A percentile compares a stretch with the other conserved stretches of the same genome.
Evolutionary conservation across 2,797 vertebrate genomes (phyloP).

Genomic region (Eulemur albifrons): DNA sequence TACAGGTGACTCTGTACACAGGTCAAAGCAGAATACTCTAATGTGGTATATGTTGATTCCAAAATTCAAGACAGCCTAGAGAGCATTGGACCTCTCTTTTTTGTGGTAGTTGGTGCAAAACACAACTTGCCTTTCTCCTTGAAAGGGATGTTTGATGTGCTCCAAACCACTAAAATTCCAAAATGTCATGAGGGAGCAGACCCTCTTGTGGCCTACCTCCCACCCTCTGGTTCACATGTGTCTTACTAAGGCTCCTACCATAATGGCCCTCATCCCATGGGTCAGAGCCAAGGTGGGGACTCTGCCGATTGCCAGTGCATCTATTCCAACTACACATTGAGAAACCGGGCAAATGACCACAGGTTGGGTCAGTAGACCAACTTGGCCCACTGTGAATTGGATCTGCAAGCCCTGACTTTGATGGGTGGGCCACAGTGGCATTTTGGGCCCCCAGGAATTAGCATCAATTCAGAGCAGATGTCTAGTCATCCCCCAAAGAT

Average conservation of each 20-base stretch:
- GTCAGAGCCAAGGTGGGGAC: neutral
- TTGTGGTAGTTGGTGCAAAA: neutral
- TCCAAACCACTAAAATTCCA: neutral
- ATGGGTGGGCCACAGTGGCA: neutral
- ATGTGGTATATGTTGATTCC: neutral
- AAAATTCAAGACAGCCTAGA: too few relatives aligned
- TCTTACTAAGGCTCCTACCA: neutral
- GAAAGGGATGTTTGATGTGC: neutral
- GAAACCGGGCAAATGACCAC: neutral
- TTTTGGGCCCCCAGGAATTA: neutral
- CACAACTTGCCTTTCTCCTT: neutral
- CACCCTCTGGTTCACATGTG: neutral
- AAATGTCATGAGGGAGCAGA: neutral
- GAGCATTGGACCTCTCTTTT: neutral
- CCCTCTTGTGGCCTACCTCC: neutral
- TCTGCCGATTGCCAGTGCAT: neutral
- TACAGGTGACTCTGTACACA: neutral
- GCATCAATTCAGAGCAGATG: neutral
- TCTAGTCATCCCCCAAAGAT: too few relatives aligned
- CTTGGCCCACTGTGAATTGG: neutral
- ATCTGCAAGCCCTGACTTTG: neutral
- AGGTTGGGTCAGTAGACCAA: neutral
- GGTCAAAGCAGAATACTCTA: neutral
- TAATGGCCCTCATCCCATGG: neutral
- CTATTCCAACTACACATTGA: neutral